Percentiles rank a stretch among this genome's conserved stretches.
phyloP scores from a whole-genome alignment of 2,888 invertebrate species.

The Brachynemurus nebulosus region DNA sequence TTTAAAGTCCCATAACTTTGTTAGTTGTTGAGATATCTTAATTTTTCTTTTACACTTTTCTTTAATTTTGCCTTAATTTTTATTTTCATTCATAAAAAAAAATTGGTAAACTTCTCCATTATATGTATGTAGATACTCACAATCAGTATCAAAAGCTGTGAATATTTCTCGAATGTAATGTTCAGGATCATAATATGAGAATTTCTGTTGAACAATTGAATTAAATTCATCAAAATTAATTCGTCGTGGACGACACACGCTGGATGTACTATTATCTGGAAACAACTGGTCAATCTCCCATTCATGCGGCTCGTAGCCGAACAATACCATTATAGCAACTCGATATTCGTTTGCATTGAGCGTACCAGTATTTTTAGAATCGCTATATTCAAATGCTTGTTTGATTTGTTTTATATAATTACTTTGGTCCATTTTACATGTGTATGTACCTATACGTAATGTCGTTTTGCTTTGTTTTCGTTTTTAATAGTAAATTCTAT shows the following conservation, averaged over 20 bases:
- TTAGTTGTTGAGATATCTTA: too few species aligned
- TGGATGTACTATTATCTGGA: slow-evolving; percentile 3
- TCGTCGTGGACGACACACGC: too few species aligned
- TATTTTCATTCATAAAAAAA: too few species aligned
- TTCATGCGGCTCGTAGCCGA: slow-evolving; percentile 12
- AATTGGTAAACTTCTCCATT: too few species aligned
- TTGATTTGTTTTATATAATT: background rate
- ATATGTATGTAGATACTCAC: too few species aligned
- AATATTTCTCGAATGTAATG: slow-evolving; percentile 12
- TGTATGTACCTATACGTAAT: too few species aligned
- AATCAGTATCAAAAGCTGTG: slow-evolving; percentile 11
- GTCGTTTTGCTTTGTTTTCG: too few species aligned
- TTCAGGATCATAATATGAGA: slow-evolving; percentile 10
- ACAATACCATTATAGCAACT: slow-evolving; percentile 11
- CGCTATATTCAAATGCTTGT: background rate
- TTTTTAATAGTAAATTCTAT: too few species aligned
- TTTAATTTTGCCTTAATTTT: too few species aligned
- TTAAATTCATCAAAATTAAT: slow-evolving; percentile 7
- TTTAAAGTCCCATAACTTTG: too few species aligned
- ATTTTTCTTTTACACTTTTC: too few species aligned
- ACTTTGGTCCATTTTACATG: background rate
- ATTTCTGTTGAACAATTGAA: slow-evolving; percentile 9
- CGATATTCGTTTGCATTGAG: slow-evolving; percentile 11
- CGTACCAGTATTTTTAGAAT: background rate
- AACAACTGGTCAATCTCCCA: slow-evolving; percentile 13